Percentiles rank a stretch among this genome's conserved stretches.
phyloP scores from a whole-genome alignment of 2,888 invertebrate species.

The Corbicula japonica region DNA sequence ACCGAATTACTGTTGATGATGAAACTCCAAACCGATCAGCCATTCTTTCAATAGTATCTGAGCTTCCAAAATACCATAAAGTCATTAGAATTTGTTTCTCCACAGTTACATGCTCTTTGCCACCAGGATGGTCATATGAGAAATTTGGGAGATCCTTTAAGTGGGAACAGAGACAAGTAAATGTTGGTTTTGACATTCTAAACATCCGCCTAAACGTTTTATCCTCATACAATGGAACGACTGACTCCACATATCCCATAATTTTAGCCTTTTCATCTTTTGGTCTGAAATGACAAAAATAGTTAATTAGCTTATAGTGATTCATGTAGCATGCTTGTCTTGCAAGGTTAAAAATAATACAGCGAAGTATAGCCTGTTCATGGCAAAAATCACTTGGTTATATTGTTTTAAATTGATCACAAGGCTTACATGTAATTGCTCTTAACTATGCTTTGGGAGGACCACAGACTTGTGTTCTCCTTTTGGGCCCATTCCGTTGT shows the following conservation, averaged over 20 bases:
- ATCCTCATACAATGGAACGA: constrained; percentile 7
- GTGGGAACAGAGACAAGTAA: constrained; percentile 8
- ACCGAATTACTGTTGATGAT: constrained; percentile 42
- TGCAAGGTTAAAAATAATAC: too few species aligned
- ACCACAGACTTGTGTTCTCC: constrained; percentile 4
- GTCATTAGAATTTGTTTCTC: constrained; percentile 25
- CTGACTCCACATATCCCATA: constrained; percentile 1
- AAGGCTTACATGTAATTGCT: constrained; percentile 4
- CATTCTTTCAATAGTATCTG: constrained; percentile 40
- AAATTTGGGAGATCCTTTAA: neutral
- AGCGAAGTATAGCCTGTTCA: too few species aligned
- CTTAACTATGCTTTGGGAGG: constrained; percentile 2
- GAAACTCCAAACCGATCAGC: constrained; percentile 54
- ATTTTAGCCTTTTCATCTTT: constrained; percentile 11
- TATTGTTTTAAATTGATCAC: constrained; percentile 4
- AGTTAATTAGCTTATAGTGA: too few species aligned
- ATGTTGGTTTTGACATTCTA: constrained; percentile 19
- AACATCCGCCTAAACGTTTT: constrained; percentile 1
- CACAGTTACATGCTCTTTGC: neutral
- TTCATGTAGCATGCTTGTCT: too few species aligned
- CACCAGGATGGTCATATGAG: too few species aligned
- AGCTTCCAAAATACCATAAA: constrained; percentile 44
- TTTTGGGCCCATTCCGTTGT: neutral
- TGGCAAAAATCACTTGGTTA: neutral
- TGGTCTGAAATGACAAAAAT: constrained; percentile 10